Conservation (phyloP, 2,113 vertebrate genomes). For the Dasypus novemcinctus region DNA sequence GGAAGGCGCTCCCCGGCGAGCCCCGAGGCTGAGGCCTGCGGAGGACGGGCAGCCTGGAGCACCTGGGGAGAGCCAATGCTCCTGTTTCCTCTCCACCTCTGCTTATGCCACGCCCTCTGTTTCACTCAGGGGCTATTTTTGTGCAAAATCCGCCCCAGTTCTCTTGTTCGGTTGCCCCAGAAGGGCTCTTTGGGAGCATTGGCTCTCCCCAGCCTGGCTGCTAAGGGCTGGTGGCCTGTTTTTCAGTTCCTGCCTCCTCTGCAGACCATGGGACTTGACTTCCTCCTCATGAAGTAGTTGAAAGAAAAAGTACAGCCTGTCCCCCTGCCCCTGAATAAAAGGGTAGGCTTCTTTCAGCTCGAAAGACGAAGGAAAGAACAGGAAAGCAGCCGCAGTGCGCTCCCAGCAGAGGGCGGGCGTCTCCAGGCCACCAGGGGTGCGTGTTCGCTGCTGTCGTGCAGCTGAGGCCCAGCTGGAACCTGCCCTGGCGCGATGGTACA, state of each 20-base stretch:
- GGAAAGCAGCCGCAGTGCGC: background rate
- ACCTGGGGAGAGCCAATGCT: no score
- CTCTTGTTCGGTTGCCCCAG: background rate
- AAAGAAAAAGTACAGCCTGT: background rate
- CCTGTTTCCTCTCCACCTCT: background rate
- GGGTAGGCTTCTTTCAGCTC: background rate
- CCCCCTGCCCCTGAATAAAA: background rate
- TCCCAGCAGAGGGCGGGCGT: no score
- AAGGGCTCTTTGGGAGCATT: no score
- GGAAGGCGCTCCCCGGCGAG: background rate
- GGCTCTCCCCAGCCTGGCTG: background rate
- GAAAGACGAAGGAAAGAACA: fast-evolving
- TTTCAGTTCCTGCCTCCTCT: background rate
- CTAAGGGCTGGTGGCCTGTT: no score
- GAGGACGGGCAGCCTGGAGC: no score
- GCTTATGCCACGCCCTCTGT: background rate
- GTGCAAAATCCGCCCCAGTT: background rate
- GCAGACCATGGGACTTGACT: background rate
- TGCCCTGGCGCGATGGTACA: background rate
- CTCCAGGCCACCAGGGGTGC: no score
- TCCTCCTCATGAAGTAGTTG: no score
- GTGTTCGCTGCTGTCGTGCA: background rate
- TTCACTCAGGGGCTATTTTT: no score
- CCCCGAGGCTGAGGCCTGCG: no score
- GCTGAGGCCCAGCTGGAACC: background rate